Evolutionary conservation across 2,113 vertebrate species (phyloP).

Genomic region (Eretmochelys imbricata): DNA sequence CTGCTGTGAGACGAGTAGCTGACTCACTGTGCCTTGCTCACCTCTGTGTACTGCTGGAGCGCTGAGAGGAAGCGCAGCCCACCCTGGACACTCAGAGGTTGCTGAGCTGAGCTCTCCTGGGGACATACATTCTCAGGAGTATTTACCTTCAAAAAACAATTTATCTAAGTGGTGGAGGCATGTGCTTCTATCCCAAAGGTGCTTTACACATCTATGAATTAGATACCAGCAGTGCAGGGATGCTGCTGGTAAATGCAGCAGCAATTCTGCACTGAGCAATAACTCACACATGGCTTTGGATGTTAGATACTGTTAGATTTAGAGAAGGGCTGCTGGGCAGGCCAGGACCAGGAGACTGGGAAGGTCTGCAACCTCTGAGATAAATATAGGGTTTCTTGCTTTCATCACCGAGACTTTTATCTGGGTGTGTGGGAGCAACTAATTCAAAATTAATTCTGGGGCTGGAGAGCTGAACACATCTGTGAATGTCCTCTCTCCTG

Average conservation of each 20-base stretch:
- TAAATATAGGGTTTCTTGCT: neutral
- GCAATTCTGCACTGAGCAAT: neutral
- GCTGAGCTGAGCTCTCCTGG: neutral
- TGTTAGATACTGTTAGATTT: neutral
- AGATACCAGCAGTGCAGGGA: neutral
- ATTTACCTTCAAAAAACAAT: neutral
- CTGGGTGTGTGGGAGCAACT: neutral
- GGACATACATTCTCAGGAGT: neutral
- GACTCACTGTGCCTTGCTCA: neutral
- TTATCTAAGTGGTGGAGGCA: neutral
- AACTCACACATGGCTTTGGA: neutral
- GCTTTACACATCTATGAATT: neutral
- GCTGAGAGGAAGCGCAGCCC: neutral
- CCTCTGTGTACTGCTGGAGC: neutral
- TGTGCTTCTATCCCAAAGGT: neutral
- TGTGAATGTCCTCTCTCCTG: constrained; percentile 26
- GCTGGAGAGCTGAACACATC: neutral
- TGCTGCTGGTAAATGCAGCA: neutral
- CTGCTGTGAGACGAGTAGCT: neutral
- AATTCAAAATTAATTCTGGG: neutral
- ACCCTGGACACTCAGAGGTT: neutral
- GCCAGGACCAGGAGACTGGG: neutral
- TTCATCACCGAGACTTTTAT: neutral
- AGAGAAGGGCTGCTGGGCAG: neutral
- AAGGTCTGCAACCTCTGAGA: neutral